Base-by-base conservation (phyloP, 2,797 vertebrate genomes). In the Peromyscus eremicus region DNA sequence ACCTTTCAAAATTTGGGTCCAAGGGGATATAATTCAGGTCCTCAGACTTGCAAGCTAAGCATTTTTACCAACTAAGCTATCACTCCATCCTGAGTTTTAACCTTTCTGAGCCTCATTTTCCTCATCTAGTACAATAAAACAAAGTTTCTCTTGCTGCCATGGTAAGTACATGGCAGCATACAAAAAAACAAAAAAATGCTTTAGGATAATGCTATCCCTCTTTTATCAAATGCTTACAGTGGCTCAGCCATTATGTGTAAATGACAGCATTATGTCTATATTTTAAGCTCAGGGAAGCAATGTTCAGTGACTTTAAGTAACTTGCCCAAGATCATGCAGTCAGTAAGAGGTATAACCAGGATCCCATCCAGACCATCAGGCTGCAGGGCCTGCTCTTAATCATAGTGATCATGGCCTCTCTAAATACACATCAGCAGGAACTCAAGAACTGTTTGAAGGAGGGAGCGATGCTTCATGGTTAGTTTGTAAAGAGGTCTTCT, bases 281-380 rank as follows among this genome's bases (percentile, higher is more conserved):
- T 55, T 57, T 94, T 93, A 92, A 93, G 76, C 66, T 87, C 49
- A 96, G 66, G 52, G 87, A 96, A 89, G 57, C 52, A 94, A 46
- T 34, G 19, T 86, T 82, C 89, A n/a, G 6, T 17, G 64, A 71
- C 37, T 88, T 95, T 60, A 75, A 84, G 60, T 96, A 92, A 95
- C 76, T 96, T 94, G 23, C 34, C 16, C 37, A 92, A 95, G 40
- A 55, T 92, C 76, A 62, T 40, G 52, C 6, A 94, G 66, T 32
- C 57, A 92, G 21, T 95, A 66, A 95, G 27, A 89, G n/a, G 43
- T n/a, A 34, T 62, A 40, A 89, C 27, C n/a, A 88, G 68, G 71
- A 81, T 14, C 60, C 66, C 77, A 76, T 13, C 16, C 21, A 32
- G 25, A 32, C 49, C 83, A 46, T 62, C 57, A 60, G 46, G 89